Conservation (phyloP, 92 coral and sea anemone species). For the Epizoanthus fatuus region DNA sequence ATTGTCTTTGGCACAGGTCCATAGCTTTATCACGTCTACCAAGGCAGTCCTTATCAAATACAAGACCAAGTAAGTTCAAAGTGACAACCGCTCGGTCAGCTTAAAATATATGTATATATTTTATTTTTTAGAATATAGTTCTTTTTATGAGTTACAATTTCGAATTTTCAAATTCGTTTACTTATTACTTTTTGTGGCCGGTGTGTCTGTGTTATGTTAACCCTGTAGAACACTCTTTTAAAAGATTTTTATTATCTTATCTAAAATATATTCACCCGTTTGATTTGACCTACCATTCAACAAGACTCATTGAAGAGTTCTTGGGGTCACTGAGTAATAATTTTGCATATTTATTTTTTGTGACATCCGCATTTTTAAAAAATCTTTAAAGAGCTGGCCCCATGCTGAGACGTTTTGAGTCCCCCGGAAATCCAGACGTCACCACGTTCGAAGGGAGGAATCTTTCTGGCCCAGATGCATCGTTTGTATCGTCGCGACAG, state of each 20-base stretch:
- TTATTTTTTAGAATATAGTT: neutral
- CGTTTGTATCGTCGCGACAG: conserved; percentile 3
- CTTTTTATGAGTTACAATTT: conserved; percentile 2
- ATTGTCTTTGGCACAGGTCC: conserved; percentile 19
- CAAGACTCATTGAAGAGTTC: no score
- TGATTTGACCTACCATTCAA: no score
- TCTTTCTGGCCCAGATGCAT: conserved; percentile 5
- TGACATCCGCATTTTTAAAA: no score
- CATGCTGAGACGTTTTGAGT: no score
- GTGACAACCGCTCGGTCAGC: neutral
- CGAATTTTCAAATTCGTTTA: neutral
- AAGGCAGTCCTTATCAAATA: conserved; percentile 11
- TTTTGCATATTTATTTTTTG: no score
- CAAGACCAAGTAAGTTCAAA: conserved; percentile 10
- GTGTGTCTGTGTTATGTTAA: neutral
- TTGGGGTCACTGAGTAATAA: no score
- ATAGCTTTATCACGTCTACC: conserved; percentile 16
- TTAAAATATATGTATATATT: conserved; percentile 9
- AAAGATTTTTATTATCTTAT: no score
- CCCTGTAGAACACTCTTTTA: no score
- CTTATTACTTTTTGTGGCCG: neutral
- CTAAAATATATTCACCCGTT: no score
- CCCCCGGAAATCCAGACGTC: no score
- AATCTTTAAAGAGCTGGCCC: no score
- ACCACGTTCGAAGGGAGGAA: neutral